phyloP scores from a whole-genome alignment of 2,888 invertebrate species.

The Coelinius sp. region DNA sequence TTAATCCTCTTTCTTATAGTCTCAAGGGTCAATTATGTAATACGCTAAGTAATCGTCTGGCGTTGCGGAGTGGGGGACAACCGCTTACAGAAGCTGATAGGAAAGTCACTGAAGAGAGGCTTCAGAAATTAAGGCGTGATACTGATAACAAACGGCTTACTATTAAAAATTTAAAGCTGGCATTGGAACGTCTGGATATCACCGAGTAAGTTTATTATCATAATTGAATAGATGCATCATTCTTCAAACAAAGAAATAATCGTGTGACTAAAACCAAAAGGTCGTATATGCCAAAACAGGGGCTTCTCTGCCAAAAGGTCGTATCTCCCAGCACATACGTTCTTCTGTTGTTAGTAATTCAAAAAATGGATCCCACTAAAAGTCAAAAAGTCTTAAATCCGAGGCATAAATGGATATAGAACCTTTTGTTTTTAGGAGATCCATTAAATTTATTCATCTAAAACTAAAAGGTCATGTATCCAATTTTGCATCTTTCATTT shows the following conservation, averaged over 20 bases:
- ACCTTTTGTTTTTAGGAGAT: too few relatives aligned
- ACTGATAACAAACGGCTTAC: slow-evolving; percentile 84
- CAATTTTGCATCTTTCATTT: too few relatives aligned
- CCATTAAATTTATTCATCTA: too few relatives aligned
- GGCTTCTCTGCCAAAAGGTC: too few relatives aligned
- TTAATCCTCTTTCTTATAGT: slow-evolving; percentile 63
- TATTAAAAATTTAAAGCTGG: slow-evolving; percentile 85
- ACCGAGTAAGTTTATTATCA: slow-evolving; percentile 81
- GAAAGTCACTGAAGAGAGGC: slow-evolving; percentile 75
- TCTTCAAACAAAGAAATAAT: background rate
- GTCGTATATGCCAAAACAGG: too few relatives aligned
- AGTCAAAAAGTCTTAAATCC: too few relatives aligned
- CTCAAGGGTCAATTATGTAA: slow-evolving; percentile 80
- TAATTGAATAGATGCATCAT: background rate
- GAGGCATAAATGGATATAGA: too few relatives aligned
- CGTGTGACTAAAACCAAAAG: too few relatives aligned
- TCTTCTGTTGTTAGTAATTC: too few relatives aligned
- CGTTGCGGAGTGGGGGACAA: slow-evolving; percentile 67
- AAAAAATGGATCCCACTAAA: too few relatives aligned
- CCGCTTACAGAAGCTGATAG: slow-evolving; percentile 74
- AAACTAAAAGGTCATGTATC: too few relatives aligned
- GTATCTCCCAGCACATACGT: too few relatives aligned
- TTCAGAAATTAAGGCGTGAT: slow-evolving; percentile 76
- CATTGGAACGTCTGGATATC: slow-evolving; percentile 86
- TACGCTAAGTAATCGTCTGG: slow-evolving; percentile 73